These are phyloP conservation scores for Hypselothyrea guttata DNA, from an alignment of 2,888 invertebrate genomes.

Conservation along the genomic window DNA sequence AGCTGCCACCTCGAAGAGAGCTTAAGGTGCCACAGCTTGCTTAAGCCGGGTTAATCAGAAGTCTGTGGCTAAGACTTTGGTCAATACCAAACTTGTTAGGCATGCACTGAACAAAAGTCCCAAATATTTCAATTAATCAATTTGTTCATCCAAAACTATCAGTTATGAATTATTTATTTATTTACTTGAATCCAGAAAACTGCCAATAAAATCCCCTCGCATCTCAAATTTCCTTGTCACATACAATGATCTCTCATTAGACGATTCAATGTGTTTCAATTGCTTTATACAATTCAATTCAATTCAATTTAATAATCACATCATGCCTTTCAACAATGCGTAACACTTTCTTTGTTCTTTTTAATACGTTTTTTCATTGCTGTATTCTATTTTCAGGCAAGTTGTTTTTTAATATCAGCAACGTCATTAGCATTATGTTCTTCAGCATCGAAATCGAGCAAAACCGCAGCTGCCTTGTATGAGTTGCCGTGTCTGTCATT, in stretches of 20 bases:
- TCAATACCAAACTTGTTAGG: too few relatives aligned
- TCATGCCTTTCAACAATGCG: too few relatives aligned
- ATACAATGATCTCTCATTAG: neutral
- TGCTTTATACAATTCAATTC: neutral
- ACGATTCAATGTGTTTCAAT: neutral
- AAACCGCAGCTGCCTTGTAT: conserved; percentile 47
- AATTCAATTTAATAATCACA: neutral
- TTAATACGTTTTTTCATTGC: too few relatives aligned
- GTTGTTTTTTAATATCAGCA: conserved; percentile 23
- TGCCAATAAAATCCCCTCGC: too few relatives aligned
- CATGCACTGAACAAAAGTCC: too few relatives aligned
- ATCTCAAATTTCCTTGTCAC: neutral
- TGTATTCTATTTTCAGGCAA: too few relatives aligned
- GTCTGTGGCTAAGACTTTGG: neutral
- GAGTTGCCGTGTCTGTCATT: conserved; percentile 55
- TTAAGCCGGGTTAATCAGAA: conserved; percentile 1
- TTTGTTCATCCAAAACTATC: too few relatives aligned
- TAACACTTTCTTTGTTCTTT: too few relatives aligned
- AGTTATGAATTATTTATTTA: neutral
- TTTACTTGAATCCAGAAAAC: too few relatives aligned
- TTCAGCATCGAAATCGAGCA: conserved; percentile 18
- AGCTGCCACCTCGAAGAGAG: conserved; percentile 43
- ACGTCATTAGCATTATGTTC: conserved; percentile 11
- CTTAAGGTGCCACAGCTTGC: conserved; percentile 8
- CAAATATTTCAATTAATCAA: too few relatives aligned